A percentile compares a stretch with the other conserved stretches of the same genome.
phyloP scores from a whole-genome alignment of 2,113 vertebrate genomes.

The Phrynocephalus versicolor region DNA sequence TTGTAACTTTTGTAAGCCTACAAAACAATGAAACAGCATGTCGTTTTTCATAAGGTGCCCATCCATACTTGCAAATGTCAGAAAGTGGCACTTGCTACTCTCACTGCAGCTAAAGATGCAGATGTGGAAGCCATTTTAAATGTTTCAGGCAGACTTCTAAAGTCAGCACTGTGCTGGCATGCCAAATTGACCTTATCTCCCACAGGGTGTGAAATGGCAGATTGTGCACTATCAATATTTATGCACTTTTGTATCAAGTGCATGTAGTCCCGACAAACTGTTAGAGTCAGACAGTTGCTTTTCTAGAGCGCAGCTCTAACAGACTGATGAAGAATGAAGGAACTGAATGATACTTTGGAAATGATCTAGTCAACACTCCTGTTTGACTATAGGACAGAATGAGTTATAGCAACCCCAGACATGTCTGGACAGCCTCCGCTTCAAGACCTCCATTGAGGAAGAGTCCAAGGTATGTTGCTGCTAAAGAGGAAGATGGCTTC shows the following conservation, averaged over 20 bases:
- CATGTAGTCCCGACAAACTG: background rate
- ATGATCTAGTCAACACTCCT: background rate
- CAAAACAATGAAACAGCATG: too few species aligned
- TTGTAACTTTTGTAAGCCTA: too few species aligned
- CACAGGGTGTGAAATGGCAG: background rate
- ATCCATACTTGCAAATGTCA: background rate
- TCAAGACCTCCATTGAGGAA: background rate
- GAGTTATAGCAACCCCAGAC: background rate
- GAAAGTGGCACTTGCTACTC: background rate
- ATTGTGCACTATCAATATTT: background rate
- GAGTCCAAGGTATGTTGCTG: background rate
- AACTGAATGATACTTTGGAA: background rate
- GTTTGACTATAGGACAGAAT: background rate
- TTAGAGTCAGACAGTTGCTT: too few species aligned
- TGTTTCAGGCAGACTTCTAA: background rate
- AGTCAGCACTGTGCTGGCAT: background rate
- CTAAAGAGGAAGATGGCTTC: too few species aligned
- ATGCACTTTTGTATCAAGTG: background rate
- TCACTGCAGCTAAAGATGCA: background rate
- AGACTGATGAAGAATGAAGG: background rate
- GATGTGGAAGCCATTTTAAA: background rate
- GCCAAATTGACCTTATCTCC: background rate
- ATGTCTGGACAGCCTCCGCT: background rate
- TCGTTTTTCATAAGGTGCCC: too few species aligned
- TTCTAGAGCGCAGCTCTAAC: background rate